Base-by-base conservation (phyloP, 2,888 invertebrate genomes). In the Cryptocephalus primarius region DNA sequence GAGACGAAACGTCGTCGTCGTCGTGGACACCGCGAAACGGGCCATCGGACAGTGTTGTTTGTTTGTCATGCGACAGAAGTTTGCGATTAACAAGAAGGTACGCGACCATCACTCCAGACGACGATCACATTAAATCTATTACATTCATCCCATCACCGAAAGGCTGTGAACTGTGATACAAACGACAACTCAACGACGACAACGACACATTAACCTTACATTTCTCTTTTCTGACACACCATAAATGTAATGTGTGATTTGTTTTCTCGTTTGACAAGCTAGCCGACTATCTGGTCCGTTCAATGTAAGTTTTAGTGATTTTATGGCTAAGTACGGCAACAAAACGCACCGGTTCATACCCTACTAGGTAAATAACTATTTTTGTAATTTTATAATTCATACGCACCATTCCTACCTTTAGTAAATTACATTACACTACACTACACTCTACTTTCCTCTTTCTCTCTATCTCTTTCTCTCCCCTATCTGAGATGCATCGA, bases 51-150 rank as follows among this genome's bases (percentile, higher is more conserved):
- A 70, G 65, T 69, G 67, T 59, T 59, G 67, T 36, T 22, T 22
- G 22, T 55, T 58, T 60, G 68, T 64, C 56, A 68, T 69, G 67
- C 60, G 68, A 63, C 69, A 66, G 58, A 69, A 68, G 60, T 57
- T 69, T 49, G 62, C 65, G 43, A 53, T 65, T 55, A 67, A 69
- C 55, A 67, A 63, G 64, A 69, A 69, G 69, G 69, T 69, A 68
- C 56, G 12, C 47, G 33, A 48, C 12, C 36, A 36, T 36, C 36
- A 36, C 36, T 46, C 45, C 48, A 50, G 48, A 50, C 50, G 38
- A 46, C 40, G 40, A 44, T 34, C 40, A 44, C 43, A 43, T 32
- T 48, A 50, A 48, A 45, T 45, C 47, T 47, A 44, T 47, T 22
- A 22, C 22, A 22, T 22, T 22, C 22, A 22, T 22, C 22, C 22